Conservation (phyloP, 2,888 invertebrate species). For the Athetis lepigone region DNA sequence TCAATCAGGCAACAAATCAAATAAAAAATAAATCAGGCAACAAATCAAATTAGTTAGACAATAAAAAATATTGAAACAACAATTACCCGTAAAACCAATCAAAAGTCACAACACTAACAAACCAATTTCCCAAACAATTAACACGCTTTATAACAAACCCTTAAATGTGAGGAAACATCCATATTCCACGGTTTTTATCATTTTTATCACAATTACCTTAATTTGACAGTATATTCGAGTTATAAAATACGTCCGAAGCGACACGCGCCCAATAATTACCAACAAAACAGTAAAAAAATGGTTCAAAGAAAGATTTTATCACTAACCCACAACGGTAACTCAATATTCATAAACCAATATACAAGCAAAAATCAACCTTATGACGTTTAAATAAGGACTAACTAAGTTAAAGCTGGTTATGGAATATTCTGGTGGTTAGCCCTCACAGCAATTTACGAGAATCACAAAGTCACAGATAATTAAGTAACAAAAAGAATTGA, state of each 20-base stretch:
- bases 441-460: slow-evolving; percentile 78
- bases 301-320: slow-evolving; percentile 73
- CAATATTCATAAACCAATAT: slow-evolving; percentile 7
- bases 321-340: slow-evolving; percentile 30
- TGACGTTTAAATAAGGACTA: not conserved
- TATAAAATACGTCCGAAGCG: slow-evolving; percentile 68
- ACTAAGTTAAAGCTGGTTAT: not conserved
- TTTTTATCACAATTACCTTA: slow-evolving; percentile 68
- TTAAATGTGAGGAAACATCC: slow-evolving; percentile 59
- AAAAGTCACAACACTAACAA: slow-evolving; percentile 41
- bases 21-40: too few relatives aligned
- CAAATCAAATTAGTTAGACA: not conserved
- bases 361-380: slow-evolving; percentile 33
- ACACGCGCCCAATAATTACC: slow-evolving; percentile 70
- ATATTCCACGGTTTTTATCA: slow-evolving; percentile 62
- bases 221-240: slow-evolving; percentile 68
- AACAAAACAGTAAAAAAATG: slow-evolving; percentile 69
- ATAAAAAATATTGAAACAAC: not conserved
- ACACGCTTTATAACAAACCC: slow-evolving; percentile 52
- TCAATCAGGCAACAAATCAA: too few relatives aligned
- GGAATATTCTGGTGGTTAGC: slow-evolving; percentile 47
- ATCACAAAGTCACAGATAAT: slow-evolving; percentile 82
- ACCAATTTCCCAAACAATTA: slow-evolving; percentile 56
- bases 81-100: not conserved
- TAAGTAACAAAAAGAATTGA: slow-evolving; percentile 83